phyloP scores from a whole-genome alignment of 2,888 invertebrate genomes.

The Allacma fusca region DNA sequence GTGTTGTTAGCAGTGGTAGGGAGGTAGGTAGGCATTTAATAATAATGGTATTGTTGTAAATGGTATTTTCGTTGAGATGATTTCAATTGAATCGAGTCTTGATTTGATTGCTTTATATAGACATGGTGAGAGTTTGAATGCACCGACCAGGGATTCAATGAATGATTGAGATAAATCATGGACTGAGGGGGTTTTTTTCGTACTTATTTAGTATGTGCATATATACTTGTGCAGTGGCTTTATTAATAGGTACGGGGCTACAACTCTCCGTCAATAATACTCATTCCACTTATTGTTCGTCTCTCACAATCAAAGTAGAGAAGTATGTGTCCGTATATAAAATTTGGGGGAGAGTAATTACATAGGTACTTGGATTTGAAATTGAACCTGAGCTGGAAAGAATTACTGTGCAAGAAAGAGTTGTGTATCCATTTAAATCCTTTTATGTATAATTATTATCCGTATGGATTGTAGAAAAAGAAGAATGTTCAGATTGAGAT shows the following conservation, averaged over 20 bases:
- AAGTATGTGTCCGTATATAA: too few relatives aligned
- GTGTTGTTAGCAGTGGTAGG: constrained; percentile 7
- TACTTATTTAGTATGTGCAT: too few relatives aligned
- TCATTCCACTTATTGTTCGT: too few relatives aligned
- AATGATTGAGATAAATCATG: constrained; percentile 44
- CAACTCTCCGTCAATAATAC: too few relatives aligned
- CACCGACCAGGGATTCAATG: constrained; percentile 34
- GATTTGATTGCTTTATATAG: constrained; percentile 50
- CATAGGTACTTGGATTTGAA: too few relatives aligned
- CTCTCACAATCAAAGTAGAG: too few relatives aligned
- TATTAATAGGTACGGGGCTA: too few relatives aligned
- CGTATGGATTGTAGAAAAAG: neutral
- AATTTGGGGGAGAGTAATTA: too few relatives aligned
- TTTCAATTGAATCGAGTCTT: constrained; percentile 47
- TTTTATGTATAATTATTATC: constrained; percentile 6
- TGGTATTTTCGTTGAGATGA: constrained; percentile 43
- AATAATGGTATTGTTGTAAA: constrained; percentile 34
- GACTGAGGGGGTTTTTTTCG: neutral
- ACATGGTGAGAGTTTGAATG: constrained; percentile 39
- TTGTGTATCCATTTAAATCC: neutral
- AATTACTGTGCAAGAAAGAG: neutral
- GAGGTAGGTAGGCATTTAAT: constrained; percentile 18
- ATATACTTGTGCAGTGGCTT: too few relatives aligned
- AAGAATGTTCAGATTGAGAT: neutral
- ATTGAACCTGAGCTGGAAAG: too few relatives aligned